Conservation (phyloP, 2,888 invertebrate genomes). For the Volucella inflata region DNA sequence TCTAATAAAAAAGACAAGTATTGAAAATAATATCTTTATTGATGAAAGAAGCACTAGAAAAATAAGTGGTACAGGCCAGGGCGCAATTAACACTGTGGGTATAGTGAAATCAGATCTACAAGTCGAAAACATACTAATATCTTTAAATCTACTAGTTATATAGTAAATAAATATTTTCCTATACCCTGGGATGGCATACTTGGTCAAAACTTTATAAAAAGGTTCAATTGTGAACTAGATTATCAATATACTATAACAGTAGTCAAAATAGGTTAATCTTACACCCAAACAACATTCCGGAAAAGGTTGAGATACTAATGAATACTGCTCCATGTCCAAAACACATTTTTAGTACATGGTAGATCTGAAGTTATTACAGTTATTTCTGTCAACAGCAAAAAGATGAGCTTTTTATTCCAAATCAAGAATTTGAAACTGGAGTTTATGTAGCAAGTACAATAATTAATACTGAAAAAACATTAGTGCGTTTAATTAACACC, state of each 20-base stretch:
- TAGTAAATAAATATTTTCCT: too few relatives aligned
- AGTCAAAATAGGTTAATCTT: conserved; percentile 2
- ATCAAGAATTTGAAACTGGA: neutral
- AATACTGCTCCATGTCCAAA: neutral
- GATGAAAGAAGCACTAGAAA: neutral
- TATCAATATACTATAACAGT: too few relatives aligned
- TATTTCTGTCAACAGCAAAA: neutral
- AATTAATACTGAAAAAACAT: too few relatives aligned
- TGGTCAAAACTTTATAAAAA: neutral
- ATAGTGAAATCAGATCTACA: neutral
- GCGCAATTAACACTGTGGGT: neutral
- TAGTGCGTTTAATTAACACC: too few relatives aligned
- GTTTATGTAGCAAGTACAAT: neutral
- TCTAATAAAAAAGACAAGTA: neutral
- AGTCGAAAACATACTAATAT: neutral
- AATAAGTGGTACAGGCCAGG: neutral
- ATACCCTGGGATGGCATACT: conserved; percentile 20
- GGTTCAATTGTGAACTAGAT: neutral
- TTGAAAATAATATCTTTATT: neutral
- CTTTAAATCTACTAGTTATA: neutral
- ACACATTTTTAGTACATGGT: neutral
- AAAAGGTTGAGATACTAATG: conserved; percentile 13
- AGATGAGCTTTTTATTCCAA: neutral
- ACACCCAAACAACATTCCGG: neutral
- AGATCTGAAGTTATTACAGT: neutral